Evolutionary conservation across 1,140 invertebrate genomes (phyloP).

Genomic region (Drosophila setifemur): DNA sequence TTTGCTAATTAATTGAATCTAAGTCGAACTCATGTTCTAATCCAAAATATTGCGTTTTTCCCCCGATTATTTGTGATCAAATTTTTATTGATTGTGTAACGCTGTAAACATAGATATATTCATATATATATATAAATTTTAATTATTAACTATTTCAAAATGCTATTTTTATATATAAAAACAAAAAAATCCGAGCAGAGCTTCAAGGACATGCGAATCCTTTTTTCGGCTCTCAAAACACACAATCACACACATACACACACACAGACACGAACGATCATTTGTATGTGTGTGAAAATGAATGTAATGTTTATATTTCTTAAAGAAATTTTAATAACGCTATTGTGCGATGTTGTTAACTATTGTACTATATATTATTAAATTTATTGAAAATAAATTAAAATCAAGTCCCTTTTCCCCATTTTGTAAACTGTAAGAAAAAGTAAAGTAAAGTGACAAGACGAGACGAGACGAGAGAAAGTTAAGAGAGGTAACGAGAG

Average conservation of each 20-base stretch:
- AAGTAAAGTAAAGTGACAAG: not conserved
- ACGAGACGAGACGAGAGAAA: not conserved
- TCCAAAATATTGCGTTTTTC: constrained; percentile 5
- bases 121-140: constrained; percentile 42
- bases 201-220: constrained; percentile 12
- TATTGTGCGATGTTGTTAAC: constrained; percentile 82
- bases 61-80: constrained; percentile 40
- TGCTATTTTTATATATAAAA: constrained; percentile 67
- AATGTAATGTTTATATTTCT: constrained; percentile 82
- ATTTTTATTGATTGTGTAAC: constrained; percentile 36
- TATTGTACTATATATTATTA: constrained; percentile 77
- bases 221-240: constrained; percentile 13
- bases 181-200: constrained; percentile 12
- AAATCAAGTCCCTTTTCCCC: constrained; percentile 42
- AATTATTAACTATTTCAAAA: constrained; percentile 60
- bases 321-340: constrained; percentile 82
- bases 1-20: constrained; percentile 17
- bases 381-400: constrained; percentile 61
- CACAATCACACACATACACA: constrained; percentile 16
- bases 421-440: constrained; percentile 33
- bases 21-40: not conserved
- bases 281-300: constrained; percentile 74
- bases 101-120: constrained; percentile 33
- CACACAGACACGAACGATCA: constrained; percentile 56
- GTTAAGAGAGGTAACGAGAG: not conserved